Evolutionary conservation across 35 echinoderm and acorn worm species (phyloP).

Genomic region (Apostichopus japonicus): DNA sequence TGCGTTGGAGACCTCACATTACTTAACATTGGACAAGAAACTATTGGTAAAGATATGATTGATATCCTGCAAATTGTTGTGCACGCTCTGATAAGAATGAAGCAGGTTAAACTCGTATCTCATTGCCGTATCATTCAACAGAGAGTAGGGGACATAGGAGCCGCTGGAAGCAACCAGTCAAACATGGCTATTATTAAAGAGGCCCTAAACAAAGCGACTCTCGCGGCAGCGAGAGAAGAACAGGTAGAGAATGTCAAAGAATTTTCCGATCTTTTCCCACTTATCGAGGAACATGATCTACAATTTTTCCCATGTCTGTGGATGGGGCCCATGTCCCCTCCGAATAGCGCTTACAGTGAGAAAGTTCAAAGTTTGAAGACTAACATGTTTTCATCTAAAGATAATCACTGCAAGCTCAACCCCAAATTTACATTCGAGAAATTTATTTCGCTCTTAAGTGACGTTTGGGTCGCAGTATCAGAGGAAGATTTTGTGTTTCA

Average conservation of each 20-base stretch:
- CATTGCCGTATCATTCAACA: constrained; percentile 36
- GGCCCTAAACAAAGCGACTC: not conserved
- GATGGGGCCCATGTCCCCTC: constrained; percentile 19
- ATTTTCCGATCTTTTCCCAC: constrained; percentile 10
- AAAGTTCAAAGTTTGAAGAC: not conserved
- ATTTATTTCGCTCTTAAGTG: not conserved
- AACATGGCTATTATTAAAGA: constrained; percentile 40
- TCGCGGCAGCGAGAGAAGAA: not conserved
- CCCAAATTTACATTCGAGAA: not conserved
- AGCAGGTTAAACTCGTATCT: not conserved
- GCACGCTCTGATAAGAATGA: constrained; percentile 58
- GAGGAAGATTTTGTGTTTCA: constrained; percentile 56
- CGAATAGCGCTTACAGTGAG: constrained; percentile 27
- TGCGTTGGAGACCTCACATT: constrained; percentile 25
- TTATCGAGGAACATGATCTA: constrained; percentile 15
- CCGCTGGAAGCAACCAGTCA: constrained; percentile 2
- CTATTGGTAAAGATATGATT: constrained; percentile 21
- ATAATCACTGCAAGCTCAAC: not conserved
- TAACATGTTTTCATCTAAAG: not conserved
- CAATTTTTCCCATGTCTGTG: constrained; percentile 51
- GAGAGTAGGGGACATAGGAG: constrained; percentile 14
- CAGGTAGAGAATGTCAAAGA: not conserved
- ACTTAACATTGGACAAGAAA: constrained; percentile 34
- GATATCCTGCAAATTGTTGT: constrained; percentile 36
- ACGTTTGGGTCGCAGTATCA: constrained; percentile 55